Conservation (phyloP, 2,888 invertebrate species). For the Dendrolimus pini region DNA sequence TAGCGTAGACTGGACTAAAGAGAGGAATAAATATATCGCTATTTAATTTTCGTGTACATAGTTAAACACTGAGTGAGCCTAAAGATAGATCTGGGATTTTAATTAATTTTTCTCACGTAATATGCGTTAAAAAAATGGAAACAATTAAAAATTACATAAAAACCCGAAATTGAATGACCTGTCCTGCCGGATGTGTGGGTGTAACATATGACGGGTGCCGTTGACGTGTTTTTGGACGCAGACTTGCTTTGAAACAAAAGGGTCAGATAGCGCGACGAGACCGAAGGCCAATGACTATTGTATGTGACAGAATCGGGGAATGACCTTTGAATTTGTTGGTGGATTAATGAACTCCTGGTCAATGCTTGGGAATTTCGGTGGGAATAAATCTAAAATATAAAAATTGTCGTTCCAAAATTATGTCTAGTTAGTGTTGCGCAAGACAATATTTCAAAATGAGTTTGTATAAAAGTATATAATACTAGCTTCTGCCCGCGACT, state of each 20-base stretch:
- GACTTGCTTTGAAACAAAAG: conserved; percentile 55
- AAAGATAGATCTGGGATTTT: no score
- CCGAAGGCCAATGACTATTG: conserved; percentile 66
- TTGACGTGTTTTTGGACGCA: conserved; percentile 33
- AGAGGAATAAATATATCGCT: no score
- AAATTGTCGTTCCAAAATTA: no score
- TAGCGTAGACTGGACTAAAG: no score
- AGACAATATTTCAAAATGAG: no score
- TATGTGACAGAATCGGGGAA: conserved; percentile 42
- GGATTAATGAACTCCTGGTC: conserved; percentile 21
- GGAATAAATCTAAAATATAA: no score
- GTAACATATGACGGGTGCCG: conserved; percentile 36
- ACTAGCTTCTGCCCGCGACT: no score
- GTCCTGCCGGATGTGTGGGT: conserved; percentile 57
- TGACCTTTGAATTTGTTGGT: conserved; percentile 45
- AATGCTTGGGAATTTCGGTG: not conserved
- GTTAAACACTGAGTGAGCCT: no score
- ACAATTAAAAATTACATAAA: conserved; percentile 55
- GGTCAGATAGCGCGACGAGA: conserved; percentile 55
- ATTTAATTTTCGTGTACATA: no score
- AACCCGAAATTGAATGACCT: conserved; percentile 46
- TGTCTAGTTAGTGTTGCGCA: no score
- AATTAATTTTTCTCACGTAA: not conserved
- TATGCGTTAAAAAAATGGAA: not conserved
- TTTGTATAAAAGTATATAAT: no score